Evolutionary conservation across 2,888 invertebrate genomes (phyloP).

Genomic region (Tetragonula carbonaria): DNA sequence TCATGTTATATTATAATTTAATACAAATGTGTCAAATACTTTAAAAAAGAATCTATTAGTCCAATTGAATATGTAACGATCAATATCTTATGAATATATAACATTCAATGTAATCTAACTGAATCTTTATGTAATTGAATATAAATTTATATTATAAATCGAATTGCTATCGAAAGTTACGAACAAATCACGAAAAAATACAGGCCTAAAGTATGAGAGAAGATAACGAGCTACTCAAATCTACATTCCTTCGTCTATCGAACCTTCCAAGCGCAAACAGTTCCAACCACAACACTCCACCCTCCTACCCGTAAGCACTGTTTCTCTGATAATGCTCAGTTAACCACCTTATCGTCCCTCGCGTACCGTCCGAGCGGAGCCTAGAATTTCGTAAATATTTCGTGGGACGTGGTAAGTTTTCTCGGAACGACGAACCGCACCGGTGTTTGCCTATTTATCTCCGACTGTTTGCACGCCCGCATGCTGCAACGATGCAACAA

Average conservation of each 20-base stretch:
- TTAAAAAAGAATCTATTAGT: too few species aligned
- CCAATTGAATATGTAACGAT: too few species aligned
- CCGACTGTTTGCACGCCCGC: conserved; percentile 37
- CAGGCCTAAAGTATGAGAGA: too few species aligned
- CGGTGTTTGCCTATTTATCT: conserved; percentile 48
- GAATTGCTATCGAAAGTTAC: too few species aligned
- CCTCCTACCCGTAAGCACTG: not conserved
- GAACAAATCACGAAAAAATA: too few species aligned
- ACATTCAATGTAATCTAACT: too few species aligned
- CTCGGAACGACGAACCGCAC: conserved; percentile 39
- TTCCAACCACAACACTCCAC: not conserved
- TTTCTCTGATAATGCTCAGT: conserved; percentile 5
- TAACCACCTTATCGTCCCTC: conserved; percentile 12
- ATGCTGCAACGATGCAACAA: conserved; percentile 32
- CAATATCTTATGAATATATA: too few species aligned
- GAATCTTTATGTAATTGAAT: too few species aligned
- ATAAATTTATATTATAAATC: too few species aligned
- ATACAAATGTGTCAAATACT: too few species aligned
- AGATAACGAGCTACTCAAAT: not conserved
- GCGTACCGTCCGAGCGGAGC: conserved; percentile 2
- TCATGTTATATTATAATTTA: too few species aligned
- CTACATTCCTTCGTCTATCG: not conserved
- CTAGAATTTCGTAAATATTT: conserved; percentile 48
- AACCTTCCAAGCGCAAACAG: not conserved
- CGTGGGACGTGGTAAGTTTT: conserved; percentile 23